phyloP scores from a whole-genome alignment of 2,888 invertebrate species.

The Apamea monoglypha region DNA sequence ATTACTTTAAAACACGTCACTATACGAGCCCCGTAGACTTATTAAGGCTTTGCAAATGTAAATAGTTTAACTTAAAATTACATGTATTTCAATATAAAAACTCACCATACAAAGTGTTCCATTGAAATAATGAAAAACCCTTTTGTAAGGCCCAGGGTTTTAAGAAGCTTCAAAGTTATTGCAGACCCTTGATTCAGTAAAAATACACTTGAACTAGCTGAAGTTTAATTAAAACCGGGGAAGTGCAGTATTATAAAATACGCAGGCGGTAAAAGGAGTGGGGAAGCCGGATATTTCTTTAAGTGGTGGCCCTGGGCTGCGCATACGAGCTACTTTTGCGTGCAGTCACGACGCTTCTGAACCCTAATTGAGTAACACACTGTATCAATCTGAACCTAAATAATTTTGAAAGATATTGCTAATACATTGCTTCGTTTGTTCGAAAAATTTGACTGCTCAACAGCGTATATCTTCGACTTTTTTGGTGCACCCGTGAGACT shows the following conservation, averaged over 20 bases:
- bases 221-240: conserved; percentile 85
- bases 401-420: neutral
- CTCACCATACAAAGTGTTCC: conserved; percentile 2
- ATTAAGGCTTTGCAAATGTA: neutral
- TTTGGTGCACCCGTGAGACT: too few relatives aligned
- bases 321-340: conserved; percentile 29
- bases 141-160: conserved; percentile 34
- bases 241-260: conserved; percentile 77
- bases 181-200: conserved; percentile 72
- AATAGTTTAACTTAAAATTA: neutral
- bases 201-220: conserved; percentile 75
- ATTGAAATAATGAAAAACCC: conserved; percentile 21
- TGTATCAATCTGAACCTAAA: neutral
- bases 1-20: neutral
- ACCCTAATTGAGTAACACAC: neutral
- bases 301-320: conserved; percentile 26
- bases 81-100: conserved; percentile 6
- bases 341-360: neutral
- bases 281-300: conserved; percentile 68
- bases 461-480: too few relatives aligned
- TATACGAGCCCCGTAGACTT: too few relatives aligned
- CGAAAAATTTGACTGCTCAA: neutral
- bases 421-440: neutral
- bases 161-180: conserved; percentile 59
- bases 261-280: conserved; percentile 69